Evolutionary conservation across 2,797 vertebrate species (phyloP), one percentile per base, ranked within the genome.

Genomic region (Lepus oiostolus): DNA sequence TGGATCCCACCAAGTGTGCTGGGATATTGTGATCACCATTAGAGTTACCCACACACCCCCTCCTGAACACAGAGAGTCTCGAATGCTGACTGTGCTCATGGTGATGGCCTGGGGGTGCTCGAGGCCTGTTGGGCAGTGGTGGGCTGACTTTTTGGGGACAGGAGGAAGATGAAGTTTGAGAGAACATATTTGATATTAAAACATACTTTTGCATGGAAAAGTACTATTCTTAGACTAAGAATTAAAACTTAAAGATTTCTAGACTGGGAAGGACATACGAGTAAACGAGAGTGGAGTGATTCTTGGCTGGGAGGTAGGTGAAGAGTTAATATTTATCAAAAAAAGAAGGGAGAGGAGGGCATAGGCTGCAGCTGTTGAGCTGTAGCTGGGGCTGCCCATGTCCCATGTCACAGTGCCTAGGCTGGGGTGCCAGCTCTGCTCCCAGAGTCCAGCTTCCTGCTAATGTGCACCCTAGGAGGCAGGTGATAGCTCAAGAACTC

Each of bases 21-120:
- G 50, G 47, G 28, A 22, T n/a, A 50, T 70, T 63, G 14, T 17
- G 14, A 9, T 65, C n/a, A 2, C 42, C 38, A 35, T 60, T 14
- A 19, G 28, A 58, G 7, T 50, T 8, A 80, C 60, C 17, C 11
- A 1, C 7, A 2, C 14, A 42, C 13, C 24, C 35, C 12, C 30
- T 19, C 68, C 58, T 62, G n/a, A 84, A 19, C 13, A 26, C 54
- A 74, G 74, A 65, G 63, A 2, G 1, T 79, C 10, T 83, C 28
- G 13, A 1, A 14, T 52, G 19, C 5, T 0, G 1, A 11, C 4
- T 4, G 14, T 88, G 70, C 21, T 12, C 7, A 0, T 62, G 63
- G 22, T 11, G 14, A 24, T 38, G 63, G 4, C 16, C 1, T 50
- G 47, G 38, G 2, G 0, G 30, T n/a, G 30, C 3, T 14, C 2